These are phyloP conservation scores for Mimachlamys varia DNA, from an alignment of 2,888 invertebrate genomes.

Conservation along the genomic window DNA sequence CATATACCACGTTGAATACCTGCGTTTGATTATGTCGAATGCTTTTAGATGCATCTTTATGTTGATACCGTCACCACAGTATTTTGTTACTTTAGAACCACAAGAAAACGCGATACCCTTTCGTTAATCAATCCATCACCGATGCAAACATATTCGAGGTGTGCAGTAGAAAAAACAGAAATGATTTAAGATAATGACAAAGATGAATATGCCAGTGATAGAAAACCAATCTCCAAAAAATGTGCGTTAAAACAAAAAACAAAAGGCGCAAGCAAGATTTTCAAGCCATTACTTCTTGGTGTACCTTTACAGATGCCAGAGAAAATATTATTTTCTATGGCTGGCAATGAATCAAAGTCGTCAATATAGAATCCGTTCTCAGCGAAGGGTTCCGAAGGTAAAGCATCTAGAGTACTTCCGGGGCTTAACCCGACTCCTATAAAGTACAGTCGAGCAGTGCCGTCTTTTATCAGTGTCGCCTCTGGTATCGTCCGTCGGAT, in stretches of 20 bases:
- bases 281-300: neutral
- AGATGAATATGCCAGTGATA: neutral
- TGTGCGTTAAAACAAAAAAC: neutral
- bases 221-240: neutral
- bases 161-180: neutral
- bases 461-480: constrained; percentile 47
- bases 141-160: neutral
- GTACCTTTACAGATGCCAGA: constrained; percentile 20
- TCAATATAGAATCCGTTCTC: neutral
- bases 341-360: neutral
- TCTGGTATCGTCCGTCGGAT: constrained; percentile 58
- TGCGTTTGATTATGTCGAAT: neutral
- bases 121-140: neutral
- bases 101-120: neutral
- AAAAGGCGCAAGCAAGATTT: neutral
- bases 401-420: neutral
- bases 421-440: neutral
- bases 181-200: neutral
- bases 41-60: neutral
- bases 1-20: neutral
- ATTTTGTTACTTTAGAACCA: neutral
- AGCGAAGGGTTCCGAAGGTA: neutral
- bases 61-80: neutral
- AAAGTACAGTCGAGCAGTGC: neutral
- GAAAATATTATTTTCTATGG: neutral